Evolutionary conservation across 1,140 invertebrate genomes (phyloP), one percentile per base, ranked within the genome.

Genomic region (Lordiphosa collinella): DNA sequence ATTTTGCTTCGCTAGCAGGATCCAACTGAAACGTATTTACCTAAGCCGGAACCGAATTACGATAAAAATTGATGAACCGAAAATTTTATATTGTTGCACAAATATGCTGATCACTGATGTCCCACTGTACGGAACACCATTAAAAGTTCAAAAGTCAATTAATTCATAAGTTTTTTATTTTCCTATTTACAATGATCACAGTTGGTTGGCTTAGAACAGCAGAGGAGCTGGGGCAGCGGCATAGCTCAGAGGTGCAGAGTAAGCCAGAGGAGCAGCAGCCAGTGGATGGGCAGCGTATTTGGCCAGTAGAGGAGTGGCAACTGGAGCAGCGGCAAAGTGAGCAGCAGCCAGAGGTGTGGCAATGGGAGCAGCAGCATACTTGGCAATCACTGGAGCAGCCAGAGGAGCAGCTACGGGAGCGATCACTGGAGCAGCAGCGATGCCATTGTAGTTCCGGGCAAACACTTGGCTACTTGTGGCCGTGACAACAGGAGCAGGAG

Each of bases 391-490:
- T 5, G 62, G 69, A 34, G 69, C 50, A 37, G 61, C 44, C 4
- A 59, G 8, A 3, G 58, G 51, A 18, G 50, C 18, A 6, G 67
- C 69, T 8, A 78, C 37, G 4, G 53, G 69, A 29, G 74, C 55
- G 7, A 76, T 35, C 8, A 62, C 48, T 37, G 85, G 73, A 11
- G 88, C 85, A 12, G 88, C 53, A 0, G 69, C 69, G 38, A 87
- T 82, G 11, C 88, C 89, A 75, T 89, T 89, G 57, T 71, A 89
- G 61, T 90, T 90, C 46, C 89, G 84, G 35, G 89, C 88, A 57
- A 90, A 57, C 35, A 88, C 86, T 64, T 90, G 90, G 34, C 89
- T 90, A 44, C 90, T 90, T 11, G 78, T 80, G 18, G 90, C 88
- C 10, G 90, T 89, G 22, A 89, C 65, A 6, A 80, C 67, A 2